Conservation (phyloP, 92 coral and sea anemone genomes). For the Phenganax stokvisi region DNA sequence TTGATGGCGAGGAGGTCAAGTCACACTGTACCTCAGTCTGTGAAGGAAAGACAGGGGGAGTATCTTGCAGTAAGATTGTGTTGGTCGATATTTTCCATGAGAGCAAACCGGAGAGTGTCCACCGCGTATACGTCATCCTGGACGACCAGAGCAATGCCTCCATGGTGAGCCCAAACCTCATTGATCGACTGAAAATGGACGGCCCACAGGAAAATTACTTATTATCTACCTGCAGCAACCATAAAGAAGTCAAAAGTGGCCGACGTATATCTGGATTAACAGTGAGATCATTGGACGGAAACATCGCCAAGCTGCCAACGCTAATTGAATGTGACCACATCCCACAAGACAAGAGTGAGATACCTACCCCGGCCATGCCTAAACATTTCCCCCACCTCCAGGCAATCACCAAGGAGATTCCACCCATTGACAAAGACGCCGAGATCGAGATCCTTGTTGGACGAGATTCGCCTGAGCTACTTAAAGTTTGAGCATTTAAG, state of each 20-base stretch:
- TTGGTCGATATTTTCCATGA: neutral
- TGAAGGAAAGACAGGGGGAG: neutral
- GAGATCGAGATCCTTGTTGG: slow-evolving; percentile 46
- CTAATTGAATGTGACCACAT: slow-evolving; percentile 47
- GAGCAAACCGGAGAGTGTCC: neutral
- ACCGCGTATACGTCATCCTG: neutral
- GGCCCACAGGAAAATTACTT: slow-evolving; percentile 43
- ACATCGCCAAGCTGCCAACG: slow-evolving; percentile 36
- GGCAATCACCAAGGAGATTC: slow-evolving; percentile 40
- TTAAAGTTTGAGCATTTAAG: slow-evolving; percentile 45
- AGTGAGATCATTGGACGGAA: slow-evolving; percentile 38
- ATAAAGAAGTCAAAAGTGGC: slow-evolving; percentile 44
- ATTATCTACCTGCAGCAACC: slow-evolving; percentile 47
- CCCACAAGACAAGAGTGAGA: slow-evolving; percentile 46
- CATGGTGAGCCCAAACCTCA: slow-evolving; percentile 40
- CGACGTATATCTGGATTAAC: slow-evolving; percentile 39
- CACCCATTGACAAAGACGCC: slow-evolving; percentile 40
- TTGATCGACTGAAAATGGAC: slow-evolving; percentile 42
- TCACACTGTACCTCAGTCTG: neutral
- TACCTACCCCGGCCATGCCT: slow-evolving; percentile 45
- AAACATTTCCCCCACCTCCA: slow-evolving; percentile 40
- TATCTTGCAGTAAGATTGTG: neutral
- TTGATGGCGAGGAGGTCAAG: neutral
- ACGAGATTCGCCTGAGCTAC: slow-evolving; percentile 34
- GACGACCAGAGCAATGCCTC: slow-evolving; percentile 8